Evolutionary conservation across 2,888 invertebrate genomes (phyloP).

Genomic region (Megalurothrips usitatus): DNA sequence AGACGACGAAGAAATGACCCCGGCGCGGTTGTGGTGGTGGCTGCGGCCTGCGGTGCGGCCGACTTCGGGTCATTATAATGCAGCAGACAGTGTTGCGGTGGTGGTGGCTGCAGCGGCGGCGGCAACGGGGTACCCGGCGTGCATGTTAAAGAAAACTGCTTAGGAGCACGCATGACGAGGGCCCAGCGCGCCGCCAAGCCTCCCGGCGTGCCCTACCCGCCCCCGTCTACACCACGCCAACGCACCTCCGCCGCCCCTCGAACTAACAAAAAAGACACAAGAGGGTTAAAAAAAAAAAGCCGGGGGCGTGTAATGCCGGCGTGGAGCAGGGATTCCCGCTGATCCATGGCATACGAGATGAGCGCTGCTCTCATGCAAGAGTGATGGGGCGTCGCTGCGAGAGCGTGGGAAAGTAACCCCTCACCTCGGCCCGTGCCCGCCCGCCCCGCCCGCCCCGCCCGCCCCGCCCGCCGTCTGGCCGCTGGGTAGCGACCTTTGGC

Average conservation of each 20-base stretch:
- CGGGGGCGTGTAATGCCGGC: neutral
- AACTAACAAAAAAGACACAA: neutral
- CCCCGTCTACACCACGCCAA: neutral
- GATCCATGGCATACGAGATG: conserved; percentile 21
- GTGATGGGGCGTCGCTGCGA: neutral
- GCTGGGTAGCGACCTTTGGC: too few relatives aligned
- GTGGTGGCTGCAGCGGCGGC: too few relatives aligned
- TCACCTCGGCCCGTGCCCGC: neutral
- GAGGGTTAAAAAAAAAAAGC: neutral
- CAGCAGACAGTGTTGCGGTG: neutral
- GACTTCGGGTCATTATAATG: neutral
- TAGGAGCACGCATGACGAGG: too few relatives aligned
- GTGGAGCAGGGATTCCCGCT: neutral
- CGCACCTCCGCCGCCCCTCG: too few relatives aligned
- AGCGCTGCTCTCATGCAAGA: conserved; percentile 8
- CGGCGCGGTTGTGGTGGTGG: too few relatives aligned
- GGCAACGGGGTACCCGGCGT: neutral
- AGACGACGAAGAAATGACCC: too few relatives aligned
- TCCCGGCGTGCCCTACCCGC: neutral
- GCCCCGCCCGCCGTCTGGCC: too few relatives aligned
- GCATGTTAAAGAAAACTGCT: neutral
- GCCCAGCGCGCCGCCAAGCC: too few relatives aligned
- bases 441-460: neutral
- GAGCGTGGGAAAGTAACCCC: too few relatives aligned
- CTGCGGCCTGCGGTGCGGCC: neutral